Evolutionary conservation across 2,113 vertebrate species (phyloP).

Genomic region (Halcyon malimbica): DNA sequence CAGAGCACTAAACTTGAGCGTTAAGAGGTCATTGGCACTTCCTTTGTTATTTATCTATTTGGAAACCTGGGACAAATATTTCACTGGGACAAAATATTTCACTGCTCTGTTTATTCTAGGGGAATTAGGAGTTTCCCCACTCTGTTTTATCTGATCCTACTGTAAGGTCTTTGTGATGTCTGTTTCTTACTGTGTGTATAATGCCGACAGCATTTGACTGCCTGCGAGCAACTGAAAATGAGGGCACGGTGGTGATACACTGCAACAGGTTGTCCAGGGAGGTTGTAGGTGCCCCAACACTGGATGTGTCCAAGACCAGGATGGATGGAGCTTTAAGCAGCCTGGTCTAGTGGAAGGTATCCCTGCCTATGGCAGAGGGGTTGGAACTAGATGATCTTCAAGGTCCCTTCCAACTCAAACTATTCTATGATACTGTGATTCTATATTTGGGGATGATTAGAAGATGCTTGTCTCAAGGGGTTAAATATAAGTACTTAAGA

Average conservation of each 20-base stretch:
- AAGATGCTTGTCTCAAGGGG: accelerated
- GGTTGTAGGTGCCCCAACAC: too few relatives aligned
- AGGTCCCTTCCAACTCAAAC: too few relatives aligned
- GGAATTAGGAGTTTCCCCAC: background rate
- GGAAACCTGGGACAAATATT: background rate
- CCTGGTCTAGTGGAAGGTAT: too few relatives aligned
- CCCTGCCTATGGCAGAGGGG: too few relatives aligned
- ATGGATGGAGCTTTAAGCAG: too few relatives aligned
- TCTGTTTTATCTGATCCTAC: background rate
- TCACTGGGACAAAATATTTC: background rate
- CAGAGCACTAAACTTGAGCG: background rate
- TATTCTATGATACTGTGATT: too few relatives aligned
- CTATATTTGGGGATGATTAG: background rate
- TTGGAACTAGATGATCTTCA: too few relatives aligned
- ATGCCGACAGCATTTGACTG: background rate
- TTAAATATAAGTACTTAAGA: background rate
- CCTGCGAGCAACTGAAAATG: background rate
- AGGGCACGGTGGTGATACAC: background rate
- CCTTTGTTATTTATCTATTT: background rate
- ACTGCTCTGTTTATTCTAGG: background rate
- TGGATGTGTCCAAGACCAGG: too few relatives aligned
- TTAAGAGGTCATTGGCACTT: background rate
- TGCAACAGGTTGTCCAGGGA: too few relatives aligned
- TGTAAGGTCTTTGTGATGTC: background rate
- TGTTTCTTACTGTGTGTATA: background rate